Conservation (phyloP, 1,140 invertebrate species). For the Myzus persicae region DNA sequence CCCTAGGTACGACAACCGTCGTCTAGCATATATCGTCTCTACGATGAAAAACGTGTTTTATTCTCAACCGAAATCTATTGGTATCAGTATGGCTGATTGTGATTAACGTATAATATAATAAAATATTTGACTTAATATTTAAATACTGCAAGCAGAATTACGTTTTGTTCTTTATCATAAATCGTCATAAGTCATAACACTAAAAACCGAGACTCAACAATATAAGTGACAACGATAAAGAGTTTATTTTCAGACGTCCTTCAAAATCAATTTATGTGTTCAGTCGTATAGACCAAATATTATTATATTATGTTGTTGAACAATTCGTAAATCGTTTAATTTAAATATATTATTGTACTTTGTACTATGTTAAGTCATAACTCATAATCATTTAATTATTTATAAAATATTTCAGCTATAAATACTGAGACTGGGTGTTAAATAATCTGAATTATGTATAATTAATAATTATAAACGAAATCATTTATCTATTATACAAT, state of each 20-base stretch:
- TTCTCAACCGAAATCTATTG: neutral
- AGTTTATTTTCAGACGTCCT: slow-evolving; percentile 23
- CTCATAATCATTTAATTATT: neutral
- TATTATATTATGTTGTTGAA: neutral
- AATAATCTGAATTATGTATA: neutral
- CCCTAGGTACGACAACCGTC: neutral
- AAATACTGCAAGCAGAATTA: neutral
- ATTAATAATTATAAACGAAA: neutral
- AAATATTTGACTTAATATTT: neutral
- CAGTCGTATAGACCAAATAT: neutral
- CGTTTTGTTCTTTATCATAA: neutral
- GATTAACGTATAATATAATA: neutral
- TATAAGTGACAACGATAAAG: slow-evolving; percentile 6
- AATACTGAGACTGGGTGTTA: neutral
- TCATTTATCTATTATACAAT: neutral
- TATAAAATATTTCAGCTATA: neutral
- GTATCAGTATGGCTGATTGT: neutral
- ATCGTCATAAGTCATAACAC: neutral
- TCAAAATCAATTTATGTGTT: neutral
- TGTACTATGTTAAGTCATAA: neutral
- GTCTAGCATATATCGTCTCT: neutral
- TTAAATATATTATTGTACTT: neutral
- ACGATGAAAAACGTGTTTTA: neutral
- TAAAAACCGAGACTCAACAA: neutral
- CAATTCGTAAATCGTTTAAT: neutral